Evolutionary conservation across 1,140 invertebrate species (phyloP).

Genomic region (Asobara japonica): DNA sequence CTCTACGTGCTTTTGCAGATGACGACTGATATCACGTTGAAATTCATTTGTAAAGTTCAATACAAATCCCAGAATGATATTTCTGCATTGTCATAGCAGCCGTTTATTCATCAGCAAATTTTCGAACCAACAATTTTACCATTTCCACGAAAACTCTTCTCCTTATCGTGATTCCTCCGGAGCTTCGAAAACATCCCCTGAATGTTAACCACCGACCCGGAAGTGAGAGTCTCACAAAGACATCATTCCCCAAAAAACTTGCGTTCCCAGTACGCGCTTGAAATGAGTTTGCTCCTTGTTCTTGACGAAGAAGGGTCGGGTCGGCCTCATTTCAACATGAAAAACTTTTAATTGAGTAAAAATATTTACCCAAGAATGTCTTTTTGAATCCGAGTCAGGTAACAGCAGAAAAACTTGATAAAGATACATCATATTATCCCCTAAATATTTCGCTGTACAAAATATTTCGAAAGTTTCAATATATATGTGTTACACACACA

Average conservation of each 20-base stretch:
- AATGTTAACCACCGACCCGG: background rate
- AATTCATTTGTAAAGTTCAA: no score
- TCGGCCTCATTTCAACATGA: background rate
- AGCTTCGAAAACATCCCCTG: background rate
- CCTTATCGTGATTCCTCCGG: background rate
- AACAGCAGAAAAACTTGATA: background rate
- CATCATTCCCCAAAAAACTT: background rate
- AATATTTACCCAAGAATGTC: slow-evolving; percentile 17
- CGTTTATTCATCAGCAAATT: no score
- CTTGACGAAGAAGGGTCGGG: background rate
- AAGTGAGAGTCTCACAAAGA: background rate
- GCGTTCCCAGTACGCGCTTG: background rate
- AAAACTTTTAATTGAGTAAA: slow-evolving; percentile 20
- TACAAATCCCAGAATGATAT: no score
- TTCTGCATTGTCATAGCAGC: no score
- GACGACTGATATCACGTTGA: no score
- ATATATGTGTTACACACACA: background rate
- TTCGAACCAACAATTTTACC: no score
- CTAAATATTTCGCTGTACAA: no score
- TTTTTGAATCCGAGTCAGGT: background rate
- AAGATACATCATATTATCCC: no score
- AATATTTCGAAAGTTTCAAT: no score
- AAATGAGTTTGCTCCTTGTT: background rate
- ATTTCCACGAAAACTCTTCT: no score
- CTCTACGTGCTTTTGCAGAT: no score